Conservation (phyloP, 2,888 invertebrate species). For the Brachypterus glaber region DNA sequence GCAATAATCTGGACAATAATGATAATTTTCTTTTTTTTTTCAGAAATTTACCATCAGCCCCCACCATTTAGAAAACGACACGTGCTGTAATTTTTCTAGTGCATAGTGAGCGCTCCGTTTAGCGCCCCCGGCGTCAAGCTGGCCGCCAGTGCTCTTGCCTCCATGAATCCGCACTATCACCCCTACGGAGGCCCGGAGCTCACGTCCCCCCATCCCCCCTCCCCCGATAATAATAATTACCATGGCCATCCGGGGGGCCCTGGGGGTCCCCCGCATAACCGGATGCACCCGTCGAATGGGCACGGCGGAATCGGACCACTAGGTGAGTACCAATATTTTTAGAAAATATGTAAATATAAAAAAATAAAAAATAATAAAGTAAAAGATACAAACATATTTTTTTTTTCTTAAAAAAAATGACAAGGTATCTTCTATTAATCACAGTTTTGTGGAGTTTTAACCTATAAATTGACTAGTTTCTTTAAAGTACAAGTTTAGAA, state of each 20-base stretch:
- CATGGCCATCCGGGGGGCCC: conserved; percentile 39
- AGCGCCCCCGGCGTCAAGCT: conserved; percentile 56
- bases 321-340: conserved; percentile 30
- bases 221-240: conserved; percentile 64
- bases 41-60: no score
- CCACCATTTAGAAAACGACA: no score
- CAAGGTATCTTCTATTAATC: no score
- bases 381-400: no score
- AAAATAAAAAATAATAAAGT: no score
- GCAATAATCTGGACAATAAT: no score
- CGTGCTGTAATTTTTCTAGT: conserved; percentile 4
- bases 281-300: conserved; percentile 40
- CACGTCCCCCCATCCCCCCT: conserved; percentile 67
- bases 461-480: no score
- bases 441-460: no score
- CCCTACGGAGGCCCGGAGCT: conserved; percentile 64
- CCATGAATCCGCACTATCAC: conserved; percentile 89
- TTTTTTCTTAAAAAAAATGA: no score
- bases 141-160: conserved; percentile 73
- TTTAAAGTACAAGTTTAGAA: no score
- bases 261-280: conserved; percentile 43
- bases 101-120: background rate
- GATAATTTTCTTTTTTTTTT: no score
- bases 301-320: conserved; percentile 41
- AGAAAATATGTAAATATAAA: no score